These are phyloP conservation scores for Paramormyrops hopkinsi DNA, from an alignment of 2,797 vertebrate genomes.

Conservation along the genomic window DNA sequence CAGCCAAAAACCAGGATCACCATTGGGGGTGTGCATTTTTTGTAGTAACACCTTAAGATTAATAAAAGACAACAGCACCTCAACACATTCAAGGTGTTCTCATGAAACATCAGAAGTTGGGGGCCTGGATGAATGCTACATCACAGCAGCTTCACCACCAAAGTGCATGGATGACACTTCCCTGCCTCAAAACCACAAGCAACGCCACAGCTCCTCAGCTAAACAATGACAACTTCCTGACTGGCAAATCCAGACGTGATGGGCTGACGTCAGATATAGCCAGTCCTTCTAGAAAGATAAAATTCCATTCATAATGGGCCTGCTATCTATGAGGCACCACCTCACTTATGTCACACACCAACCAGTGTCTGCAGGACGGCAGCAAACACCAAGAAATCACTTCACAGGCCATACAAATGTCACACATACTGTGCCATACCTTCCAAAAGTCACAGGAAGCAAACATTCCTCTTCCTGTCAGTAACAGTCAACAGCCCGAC, in stretches of 20 bases:
- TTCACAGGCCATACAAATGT: background rate
- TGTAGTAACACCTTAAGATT: background rate
- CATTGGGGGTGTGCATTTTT: background rate
- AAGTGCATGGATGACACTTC: background rate
- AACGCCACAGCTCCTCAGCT: background rate
- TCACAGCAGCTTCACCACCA: background rate
- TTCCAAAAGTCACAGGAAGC: background rate
- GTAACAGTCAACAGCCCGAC: background rate
- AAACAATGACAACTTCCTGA: background rate
- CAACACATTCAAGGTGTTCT: background rate
- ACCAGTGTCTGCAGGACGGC: background rate
- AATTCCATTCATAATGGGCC: background rate
- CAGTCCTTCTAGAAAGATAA: background rate
- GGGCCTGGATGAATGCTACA: background rate
- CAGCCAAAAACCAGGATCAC: background rate
- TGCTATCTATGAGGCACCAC: background rate
- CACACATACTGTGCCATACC: background rate
- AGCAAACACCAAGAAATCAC: background rate
- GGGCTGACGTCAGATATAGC: background rate
- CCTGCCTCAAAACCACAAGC: background rate
- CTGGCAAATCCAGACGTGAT: background rate
- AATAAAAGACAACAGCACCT: background rate
- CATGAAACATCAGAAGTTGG: background rate
- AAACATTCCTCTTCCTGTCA: background rate
- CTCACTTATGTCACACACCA: background rate